Evolutionary conservation across 2,888 invertebrate genomes (phyloP).

Genomic region (Micropterix aruncella): DNA sequence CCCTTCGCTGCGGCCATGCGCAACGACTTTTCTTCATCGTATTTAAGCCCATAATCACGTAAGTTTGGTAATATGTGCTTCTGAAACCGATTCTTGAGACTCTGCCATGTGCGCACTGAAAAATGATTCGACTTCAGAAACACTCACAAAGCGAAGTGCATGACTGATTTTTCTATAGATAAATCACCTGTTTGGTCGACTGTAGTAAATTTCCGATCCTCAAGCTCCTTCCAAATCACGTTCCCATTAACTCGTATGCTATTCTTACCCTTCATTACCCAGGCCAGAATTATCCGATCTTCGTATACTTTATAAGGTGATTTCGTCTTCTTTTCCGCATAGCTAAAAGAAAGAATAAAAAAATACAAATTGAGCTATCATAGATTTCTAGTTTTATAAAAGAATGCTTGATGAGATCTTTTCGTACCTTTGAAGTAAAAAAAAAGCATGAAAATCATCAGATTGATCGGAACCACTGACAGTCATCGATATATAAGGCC

Average conservation of each 20-base stretch:
- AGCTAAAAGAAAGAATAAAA: no score
- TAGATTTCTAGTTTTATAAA: no score
- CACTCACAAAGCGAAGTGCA: not conserved
- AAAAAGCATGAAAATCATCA: no score
- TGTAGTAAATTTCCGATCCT: slow-evolving; percentile 14
- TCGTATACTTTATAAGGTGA: no score
- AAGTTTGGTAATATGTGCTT: slow-evolving; percentile 28
- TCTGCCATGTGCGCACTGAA: slow-evolving; percentile 26
- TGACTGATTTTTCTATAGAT: not conserved
- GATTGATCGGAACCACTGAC: no score
- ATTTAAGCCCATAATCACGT: slow-evolving; percentile 17
- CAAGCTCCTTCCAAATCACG: slow-evolving; percentile 23
- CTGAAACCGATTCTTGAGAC: slow-evolving; percentile 32
- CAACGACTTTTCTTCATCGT: slow-evolving; percentile 15
- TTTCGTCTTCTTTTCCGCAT: no score
- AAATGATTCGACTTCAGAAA: no score
- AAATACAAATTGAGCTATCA: no score
- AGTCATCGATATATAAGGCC: no score
- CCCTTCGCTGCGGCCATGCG: slow-evolving; percentile 19
- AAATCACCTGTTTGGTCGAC: slow-evolving; percentile 1
- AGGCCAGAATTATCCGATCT: slow-evolving; percentile 26
- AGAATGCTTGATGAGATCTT: no score
- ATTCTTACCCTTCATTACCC: slow-evolving; percentile 18
- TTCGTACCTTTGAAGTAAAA: no score
- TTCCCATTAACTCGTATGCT: slow-evolving; percentile 27